A percentile compares a stretch with the other conserved stretches of the same genome.
phyloP scores from a whole-genome alignment of 2,797 vertebrate species.

The Avahi laniger region DNA sequence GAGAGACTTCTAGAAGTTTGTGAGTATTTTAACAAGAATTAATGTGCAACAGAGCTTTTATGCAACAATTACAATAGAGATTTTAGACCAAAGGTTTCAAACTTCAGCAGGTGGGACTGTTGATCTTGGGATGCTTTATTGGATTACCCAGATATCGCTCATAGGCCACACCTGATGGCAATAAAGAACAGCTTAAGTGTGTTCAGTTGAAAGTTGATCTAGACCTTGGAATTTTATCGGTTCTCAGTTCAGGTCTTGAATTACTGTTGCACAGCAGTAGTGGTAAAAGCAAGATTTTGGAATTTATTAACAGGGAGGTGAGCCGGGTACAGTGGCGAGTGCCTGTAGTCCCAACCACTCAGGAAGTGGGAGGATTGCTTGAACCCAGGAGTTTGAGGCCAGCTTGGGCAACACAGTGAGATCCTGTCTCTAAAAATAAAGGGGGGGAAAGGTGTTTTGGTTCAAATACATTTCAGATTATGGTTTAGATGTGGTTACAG shows the following conservation, averaged over 20 bases:
- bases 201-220: slow-evolving; percentile 53
- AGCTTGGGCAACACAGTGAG: neutral
- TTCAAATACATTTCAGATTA: slow-evolving; percentile 16
- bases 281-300: slow-evolving; percentile 50
- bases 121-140: slow-evolving; percentile 47
- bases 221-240: neutral
- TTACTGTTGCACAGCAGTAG: slow-evolving; percentile 52
- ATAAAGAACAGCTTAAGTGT: slow-evolving; percentile 38
- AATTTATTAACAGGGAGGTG: slow-evolving; percentile 37
- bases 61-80: slow-evolving; percentile 39
- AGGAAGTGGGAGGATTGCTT: neutral
- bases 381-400: neutral
- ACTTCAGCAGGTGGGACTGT: slow-evolving; percentile 50
- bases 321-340: fast-evolving
- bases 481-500: slow-evolving; percentile 29
- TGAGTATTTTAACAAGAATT: slow-evolving; percentile 61
- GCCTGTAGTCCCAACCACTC: neutral
- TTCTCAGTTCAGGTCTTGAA: slow-evolving; percentile 49
- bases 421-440: neutral
- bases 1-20: slow-evolving; percentile 44
- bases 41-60: slow-evolving; percentile 72
- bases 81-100: slow-evolving; percentile 53
- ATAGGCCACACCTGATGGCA: slow-evolving; percentile 24
- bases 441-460: no score
- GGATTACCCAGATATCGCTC: neutral